These are phyloP conservation scores for Mormoops blainvillei DNA, from an alignment of 2,113 vertebrate genomes.

Conservation along the genomic window DNA sequence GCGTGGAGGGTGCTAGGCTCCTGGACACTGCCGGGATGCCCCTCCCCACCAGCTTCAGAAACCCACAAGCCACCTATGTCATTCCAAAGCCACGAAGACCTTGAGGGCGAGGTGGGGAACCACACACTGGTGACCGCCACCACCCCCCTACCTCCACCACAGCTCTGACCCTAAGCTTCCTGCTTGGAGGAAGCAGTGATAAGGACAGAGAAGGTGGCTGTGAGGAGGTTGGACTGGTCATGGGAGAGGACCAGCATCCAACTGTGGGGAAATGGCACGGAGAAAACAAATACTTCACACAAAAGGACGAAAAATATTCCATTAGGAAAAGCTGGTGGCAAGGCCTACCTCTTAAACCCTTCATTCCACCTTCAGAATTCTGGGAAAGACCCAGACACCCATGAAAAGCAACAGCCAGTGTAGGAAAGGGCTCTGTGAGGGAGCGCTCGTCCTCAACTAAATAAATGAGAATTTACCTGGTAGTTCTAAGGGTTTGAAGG, in stretches of 20 bases:
- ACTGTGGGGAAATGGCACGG: neutral
- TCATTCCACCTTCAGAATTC: neutral
- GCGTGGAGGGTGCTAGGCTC: neutral
- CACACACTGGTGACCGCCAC: neutral
- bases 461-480: neutral
- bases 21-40: neutral
- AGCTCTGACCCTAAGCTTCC: neutral
- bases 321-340: neutral
- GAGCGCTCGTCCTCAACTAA: neutral
- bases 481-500: neutral
- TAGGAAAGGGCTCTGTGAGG: neutral
- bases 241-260: too few relatives aligned
- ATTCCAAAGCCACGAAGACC: neutral
- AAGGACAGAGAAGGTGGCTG: neutral
- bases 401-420: too few relatives aligned
- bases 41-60: neutral
- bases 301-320: neutral
- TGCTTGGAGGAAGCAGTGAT: neutral
- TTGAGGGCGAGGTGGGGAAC: neutral
- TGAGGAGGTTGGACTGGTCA: neutral
- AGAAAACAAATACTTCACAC: neutral
- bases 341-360: neutral
- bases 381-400: neutral
- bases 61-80: neutral
- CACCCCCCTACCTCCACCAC: accelerated